Percentiles rank a stretch among this genome's conserved stretches.
phyloP scores from a whole-genome alignment of 2,113 vertebrate genomes.

The Cyanistes caeruleus region DNA sequence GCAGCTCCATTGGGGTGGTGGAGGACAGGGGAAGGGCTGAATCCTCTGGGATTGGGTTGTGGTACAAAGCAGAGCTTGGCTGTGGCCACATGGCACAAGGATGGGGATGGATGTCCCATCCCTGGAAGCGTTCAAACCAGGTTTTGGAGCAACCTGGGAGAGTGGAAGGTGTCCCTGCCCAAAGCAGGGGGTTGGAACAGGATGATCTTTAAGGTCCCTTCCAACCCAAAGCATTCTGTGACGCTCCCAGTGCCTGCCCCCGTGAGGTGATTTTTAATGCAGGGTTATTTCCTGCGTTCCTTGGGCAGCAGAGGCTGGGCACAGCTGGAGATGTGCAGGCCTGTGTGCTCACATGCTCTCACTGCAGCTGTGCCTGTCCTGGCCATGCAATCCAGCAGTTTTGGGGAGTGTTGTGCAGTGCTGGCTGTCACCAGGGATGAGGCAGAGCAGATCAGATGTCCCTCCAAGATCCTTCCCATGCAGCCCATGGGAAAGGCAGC shows the following conservation, averaged over 20 bases:
- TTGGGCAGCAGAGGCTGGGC: background rate
- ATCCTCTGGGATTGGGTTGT: fast-evolving
- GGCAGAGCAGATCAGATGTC: background rate
- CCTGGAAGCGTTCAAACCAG: background rate
- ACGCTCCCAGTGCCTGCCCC: background rate
- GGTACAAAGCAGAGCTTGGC: background rate
- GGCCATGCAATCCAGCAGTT: fast-evolving
- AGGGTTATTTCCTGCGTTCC: no score
- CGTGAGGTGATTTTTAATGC: fast-evolving
- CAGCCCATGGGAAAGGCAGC: conserved; percentile 24
- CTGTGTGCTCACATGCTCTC: fast-evolving
- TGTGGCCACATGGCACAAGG: fast-evolving
- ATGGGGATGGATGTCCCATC: background rate
- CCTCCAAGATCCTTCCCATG: background rate
- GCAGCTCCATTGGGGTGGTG: background rate
- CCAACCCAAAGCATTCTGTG: background rate
- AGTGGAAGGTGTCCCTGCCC: background rate
- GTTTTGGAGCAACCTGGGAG: background rate
- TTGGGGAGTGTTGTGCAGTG: fast-evolving
- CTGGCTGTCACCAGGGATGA: background rate
- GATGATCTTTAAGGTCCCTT: background rate
- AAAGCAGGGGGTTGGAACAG: background rate
- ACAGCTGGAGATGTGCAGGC: background rate
- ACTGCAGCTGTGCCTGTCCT: background rate
- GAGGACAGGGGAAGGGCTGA: background rate